Conservation (phyloP, 1,140 invertebrate genomes). For the Macrotrachela quadricornifera region DNA sequence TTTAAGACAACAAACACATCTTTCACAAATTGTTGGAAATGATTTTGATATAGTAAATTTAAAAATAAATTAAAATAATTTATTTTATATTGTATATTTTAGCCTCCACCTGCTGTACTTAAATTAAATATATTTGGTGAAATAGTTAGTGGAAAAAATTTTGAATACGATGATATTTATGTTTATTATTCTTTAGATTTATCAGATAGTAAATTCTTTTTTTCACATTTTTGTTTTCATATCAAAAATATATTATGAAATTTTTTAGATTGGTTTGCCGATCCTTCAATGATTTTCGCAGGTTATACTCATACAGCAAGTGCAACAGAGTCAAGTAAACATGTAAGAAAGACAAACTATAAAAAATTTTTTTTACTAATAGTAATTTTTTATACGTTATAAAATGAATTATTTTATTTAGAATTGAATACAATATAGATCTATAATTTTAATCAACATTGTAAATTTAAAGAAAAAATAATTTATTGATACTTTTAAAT, state of each 20-base stretch:
- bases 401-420: too few relatives aligned
- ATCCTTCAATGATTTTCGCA: slow-evolving; percentile 19
- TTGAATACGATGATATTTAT: slow-evolving; percentile 36
- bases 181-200: slow-evolving; percentile 37
- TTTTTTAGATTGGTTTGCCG: slow-evolving; percentile 26
- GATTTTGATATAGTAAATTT: slow-evolving; percentile 28
- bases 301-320: slow-evolving; percentile 30
- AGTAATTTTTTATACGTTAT: too few relatives aligned
- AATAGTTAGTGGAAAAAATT: slow-evolving; percentile 34
- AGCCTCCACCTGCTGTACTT: slow-evolving; percentile 21
- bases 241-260: neutral
- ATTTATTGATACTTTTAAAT: too few relatives aligned
- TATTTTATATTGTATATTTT: neutral
- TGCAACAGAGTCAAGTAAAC: slow-evolving; percentile 16
- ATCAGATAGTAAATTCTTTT: slow-evolving; percentile 34
- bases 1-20: slow-evolving; percentile 21
- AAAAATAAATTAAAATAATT: neutral
- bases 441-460: too few relatives aligned
- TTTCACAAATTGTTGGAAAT: slow-evolving; percentile 22
- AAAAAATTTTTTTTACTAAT: too few relatives aligned
- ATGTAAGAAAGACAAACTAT: too few relatives aligned
- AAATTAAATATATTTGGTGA: slow-evolving; percentile 33
- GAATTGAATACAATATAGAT: too few relatives aligned
- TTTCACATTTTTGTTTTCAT: neutral
- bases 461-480: too few relatives aligned